Evolutionary conservation across 2,113 vertebrate species (phyloP).

Genomic region (Ammospiza caudacuta): DNA sequence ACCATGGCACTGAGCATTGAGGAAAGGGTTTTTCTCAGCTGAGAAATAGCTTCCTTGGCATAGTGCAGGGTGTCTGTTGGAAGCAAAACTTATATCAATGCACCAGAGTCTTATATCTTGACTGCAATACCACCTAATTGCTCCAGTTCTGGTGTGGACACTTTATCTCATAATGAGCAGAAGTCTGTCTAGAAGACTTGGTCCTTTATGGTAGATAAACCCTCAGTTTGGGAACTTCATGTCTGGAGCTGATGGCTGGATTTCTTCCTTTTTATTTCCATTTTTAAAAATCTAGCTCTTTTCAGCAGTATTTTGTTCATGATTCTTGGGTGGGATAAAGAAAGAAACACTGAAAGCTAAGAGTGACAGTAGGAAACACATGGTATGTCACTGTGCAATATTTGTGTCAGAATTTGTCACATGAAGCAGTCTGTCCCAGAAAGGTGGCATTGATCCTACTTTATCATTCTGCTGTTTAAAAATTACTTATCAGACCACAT

Average conservation of each 20-base stretch:
- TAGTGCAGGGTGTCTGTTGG: background rate
- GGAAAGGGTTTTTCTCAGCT: background rate
- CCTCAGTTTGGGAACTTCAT: background rate
- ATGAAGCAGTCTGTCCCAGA: background rate
- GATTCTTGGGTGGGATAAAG: background rate
- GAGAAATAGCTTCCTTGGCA: background rate
- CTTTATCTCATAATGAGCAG: background rate
- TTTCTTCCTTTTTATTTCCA: background rate
- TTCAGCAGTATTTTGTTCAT: background rate
- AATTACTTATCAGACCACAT: background rate
- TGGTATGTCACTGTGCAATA: background rate
- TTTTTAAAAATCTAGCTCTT: background rate
- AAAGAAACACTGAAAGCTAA: background rate
- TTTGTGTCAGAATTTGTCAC: background rate
- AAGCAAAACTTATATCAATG: background rate
- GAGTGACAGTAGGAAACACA: background rate
- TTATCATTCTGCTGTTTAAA: background rate
- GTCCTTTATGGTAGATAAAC: background rate
- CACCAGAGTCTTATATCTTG: background rate
- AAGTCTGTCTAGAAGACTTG: background rate
- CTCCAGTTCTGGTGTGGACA: background rate
- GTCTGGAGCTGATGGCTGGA: background rate
- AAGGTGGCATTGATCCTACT: background rate
- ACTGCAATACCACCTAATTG: background rate
- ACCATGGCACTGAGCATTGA: background rate